Conservation (phyloP, 2,888 invertebrate genomes). For the Malthinus seriepunctatus region DNA sequence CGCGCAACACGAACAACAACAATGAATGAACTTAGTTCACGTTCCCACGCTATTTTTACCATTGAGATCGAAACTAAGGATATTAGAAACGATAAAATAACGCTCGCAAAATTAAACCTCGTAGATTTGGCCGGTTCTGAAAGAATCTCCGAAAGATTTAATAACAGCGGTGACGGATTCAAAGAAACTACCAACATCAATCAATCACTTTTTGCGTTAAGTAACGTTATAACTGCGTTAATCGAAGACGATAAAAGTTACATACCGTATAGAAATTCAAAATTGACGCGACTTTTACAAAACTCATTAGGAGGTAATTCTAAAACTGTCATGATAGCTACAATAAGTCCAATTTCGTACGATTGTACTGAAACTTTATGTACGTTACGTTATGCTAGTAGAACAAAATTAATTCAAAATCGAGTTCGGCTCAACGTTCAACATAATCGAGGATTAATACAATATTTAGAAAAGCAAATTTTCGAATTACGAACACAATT, state of each 20-base stretch:
- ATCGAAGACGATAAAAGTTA: conserved; percentile 97
- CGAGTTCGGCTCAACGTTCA: conserved; percentile 95
- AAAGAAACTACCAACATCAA: conserved; percentile 99
- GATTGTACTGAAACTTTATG: conserved; percentile 98
- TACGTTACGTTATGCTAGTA: conserved; percentile 93
- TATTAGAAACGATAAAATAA: conserved; percentile 79
- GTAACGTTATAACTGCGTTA: conserved; percentile 97
- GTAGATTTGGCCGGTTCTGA: conserved; percentile 99
- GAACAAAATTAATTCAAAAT: conserved; percentile 97
- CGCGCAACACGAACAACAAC: conserved; percentile 88
- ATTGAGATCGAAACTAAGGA: conserved; percentile 97
- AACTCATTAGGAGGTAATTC: conserved; percentile 97
- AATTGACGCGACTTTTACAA: conserved; percentile 90
- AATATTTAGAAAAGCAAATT: conserved; percentile 93
- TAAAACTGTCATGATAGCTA: conserved; percentile 95
- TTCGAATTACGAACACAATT: conserved; percentile 61
- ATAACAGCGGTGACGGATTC: conserved; percentile 87
- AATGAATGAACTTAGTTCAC: conserved; percentile 96
- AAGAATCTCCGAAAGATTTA: conserved; percentile 92
- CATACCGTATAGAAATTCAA: conserved; percentile 98
- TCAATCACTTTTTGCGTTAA: conserved; percentile 93
- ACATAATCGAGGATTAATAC: conserved; percentile 92
- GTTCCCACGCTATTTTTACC: conserved; percentile 98
- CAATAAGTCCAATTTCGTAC: conserved; percentile 92
- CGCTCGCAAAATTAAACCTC: conserved; percentile 96